Base-by-base conservation (phyloP, 2,888 invertebrate species). In the Microplitis manilae region DNA sequence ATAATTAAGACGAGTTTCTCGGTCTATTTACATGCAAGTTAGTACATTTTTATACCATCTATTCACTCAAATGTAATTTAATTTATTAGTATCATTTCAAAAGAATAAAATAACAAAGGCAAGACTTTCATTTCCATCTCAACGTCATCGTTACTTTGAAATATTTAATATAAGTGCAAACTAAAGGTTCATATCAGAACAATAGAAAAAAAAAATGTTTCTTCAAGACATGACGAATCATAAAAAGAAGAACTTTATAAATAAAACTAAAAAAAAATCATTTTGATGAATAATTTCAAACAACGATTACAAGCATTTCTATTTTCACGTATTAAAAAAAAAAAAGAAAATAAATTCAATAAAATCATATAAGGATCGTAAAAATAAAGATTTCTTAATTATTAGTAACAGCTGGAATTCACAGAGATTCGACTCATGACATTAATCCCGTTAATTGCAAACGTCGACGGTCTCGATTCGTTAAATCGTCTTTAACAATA, bases 381-480 rank as follows among this genome's bases (percentile, higher is more conserved):
- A 70, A 13, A 6, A 17, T 30, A 61, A 38, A 61, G 71, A 17
- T 62, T 62, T 61, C 41, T 71, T 61, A 71, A 71, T 59, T 71
- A 39, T 39, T 62, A 61, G 40, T 39, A 30, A 65, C 13, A 20
- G 17, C 61, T 62, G 15, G 30, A 68, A 76, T 76, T 76, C 68
- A 30, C 65, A 41, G 59, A 68, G 60, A 72, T 76, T 72, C 72
- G 39, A 72, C 61, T 20, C 72, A 41, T 17, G 50, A 71, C 68
- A 72, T 76, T 76, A 76, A 76, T 76, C 68, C 72, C 72, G 67
- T 76, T 76, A 76, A 76, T 76, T 76, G 67, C 60, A 59, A 59
- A 20, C 39, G 70, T 76, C 72, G 30, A 76, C 71, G 30, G 39
- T 71, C 61, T 71, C 61, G 61, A 71, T 71, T 71, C 61, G 61